Evolutionary conservation across 1,140 invertebrate species (phyloP).

Genomic region (Ylistrum balloti): DNA sequence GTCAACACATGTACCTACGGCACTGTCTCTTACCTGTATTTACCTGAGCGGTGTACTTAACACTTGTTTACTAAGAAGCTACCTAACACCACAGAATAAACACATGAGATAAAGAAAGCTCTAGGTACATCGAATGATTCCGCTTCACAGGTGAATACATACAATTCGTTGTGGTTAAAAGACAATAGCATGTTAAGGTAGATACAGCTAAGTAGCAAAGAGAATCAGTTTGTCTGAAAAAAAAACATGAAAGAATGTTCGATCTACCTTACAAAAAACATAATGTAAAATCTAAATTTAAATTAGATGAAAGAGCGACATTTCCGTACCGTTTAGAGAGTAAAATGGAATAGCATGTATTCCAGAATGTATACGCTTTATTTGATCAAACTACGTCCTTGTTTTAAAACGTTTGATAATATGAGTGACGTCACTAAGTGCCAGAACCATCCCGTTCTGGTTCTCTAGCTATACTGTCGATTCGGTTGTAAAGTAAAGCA

Average conservation of each 20-base stretch:
- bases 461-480: too few relatives aligned
- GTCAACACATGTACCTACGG: slow-evolving; percentile 3
- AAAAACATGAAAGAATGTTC: slow-evolving; percentile 9
- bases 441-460: too few relatives aligned
- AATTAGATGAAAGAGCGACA: slow-evolving; percentile 1
- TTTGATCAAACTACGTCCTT: slow-evolving; percentile 9
- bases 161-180: not conserved
- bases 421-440: not conserved
- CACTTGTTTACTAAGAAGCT: slow-evolving; percentile 31
- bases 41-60: not conserved
- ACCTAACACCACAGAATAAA: slow-evolving; percentile 25
- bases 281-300: not conserved
- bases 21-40: slow-evolving; percentile 16
- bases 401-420: not conserved
- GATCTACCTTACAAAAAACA: not conserved
- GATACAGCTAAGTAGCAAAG: not conserved
- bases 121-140: slow-evolving; percentile 11
- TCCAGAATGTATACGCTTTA: not conserved
- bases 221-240: not conserved
- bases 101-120: not conserved
- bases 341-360: not conserved
- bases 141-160: not conserved
- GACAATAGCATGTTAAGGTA: not conserved
- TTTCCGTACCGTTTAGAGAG: not conserved
- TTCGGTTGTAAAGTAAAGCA: too few relatives aligned